Percentiles rank a stretch among this genome's conserved stretches.
phyloP scores from a whole-genome alignment of 2,888 invertebrate species.

The Andrena chrysosceles region DNA sequence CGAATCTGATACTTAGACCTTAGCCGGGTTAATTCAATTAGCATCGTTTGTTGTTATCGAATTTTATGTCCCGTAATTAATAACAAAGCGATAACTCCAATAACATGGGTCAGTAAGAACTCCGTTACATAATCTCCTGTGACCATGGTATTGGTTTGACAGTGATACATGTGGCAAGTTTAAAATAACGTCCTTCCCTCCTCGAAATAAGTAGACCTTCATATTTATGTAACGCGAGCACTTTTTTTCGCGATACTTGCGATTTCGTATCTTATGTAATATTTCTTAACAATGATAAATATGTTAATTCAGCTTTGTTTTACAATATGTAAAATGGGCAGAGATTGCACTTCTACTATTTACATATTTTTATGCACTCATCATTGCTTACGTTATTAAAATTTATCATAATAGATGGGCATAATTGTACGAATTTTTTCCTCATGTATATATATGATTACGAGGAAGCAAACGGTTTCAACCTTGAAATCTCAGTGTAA shows the following conservation, averaged over 20 bases:
- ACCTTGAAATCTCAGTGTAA: neutral
- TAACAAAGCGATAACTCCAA: constrained; percentile 49
- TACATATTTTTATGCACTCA: neutral
- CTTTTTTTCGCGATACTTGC: neutral
- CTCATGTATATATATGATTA: neutral
- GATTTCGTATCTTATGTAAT: neutral
- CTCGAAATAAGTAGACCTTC: constrained; percentile 40
- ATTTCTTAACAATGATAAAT: neutral
- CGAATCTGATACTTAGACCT: neutral
- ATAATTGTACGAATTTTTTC: neutral
- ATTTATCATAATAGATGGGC: neutral
- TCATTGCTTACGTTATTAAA: neutral
- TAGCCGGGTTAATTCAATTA: constrained; percentile 13
- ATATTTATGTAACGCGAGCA: constrained; percentile 36
- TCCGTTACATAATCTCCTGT: constrained; percentile 66
- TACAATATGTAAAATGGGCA: neutral
- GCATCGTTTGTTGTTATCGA: constrained; percentile 5
- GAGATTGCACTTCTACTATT: neutral
- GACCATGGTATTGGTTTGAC: constrained; percentile 49
- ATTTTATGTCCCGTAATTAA: constrained; percentile 40
- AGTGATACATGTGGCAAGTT: constrained; percentile 39
- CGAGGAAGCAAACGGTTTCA: neutral
- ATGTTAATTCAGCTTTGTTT: neutral
- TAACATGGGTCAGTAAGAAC: constrained; percentile 66
- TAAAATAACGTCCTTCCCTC: constrained; percentile 50